Evolutionary conservation across 1,140 invertebrate genomes (phyloP), one percentile per base, ranked within the genome.

Genomic region (Thalassaphorura encarpata): DNA sequence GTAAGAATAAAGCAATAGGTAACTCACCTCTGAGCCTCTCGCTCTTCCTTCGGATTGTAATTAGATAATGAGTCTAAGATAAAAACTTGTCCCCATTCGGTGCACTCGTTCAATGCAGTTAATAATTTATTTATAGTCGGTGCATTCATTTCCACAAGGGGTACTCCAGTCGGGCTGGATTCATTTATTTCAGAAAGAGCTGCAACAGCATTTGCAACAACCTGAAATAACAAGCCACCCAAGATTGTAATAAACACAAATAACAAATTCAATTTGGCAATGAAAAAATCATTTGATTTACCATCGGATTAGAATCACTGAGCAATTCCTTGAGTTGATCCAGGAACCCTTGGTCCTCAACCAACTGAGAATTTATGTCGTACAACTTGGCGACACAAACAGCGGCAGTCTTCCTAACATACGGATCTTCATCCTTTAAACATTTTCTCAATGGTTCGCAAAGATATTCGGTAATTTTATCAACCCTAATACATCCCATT

Each of bases 271-370:
- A 49, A 42, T 18, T 26, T n/a, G 6, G 23, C 23, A 4, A 29
- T 19, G n/a, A 54, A 59, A 13, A 41, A 28, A 11, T 50, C 11
- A 33, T 13, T 11, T 39, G 29, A 65, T 64, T 66, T 74, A 86
- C 96, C 97, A 99, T 99, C n/a, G 97, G 97, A 77, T 99, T 99
- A 0, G 95, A 98, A 74, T 99, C 97, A 23, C 92, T 97, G 8
- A 99, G 73, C 31, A 99, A 75, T 74, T 99, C 96, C 71, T 94
- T 95, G 15, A 99, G 74, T 66, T 96, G 89, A 73, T 99, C 96
- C 36, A 99, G 76, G 72, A 99, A 99, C 15, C 96, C 97, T 78
- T 99, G 89, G 67, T 97, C 93, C 73, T 97, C 93, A 4, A 98
- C 97, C 69, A 99, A 81, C 64, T 86, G 85, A 13, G 95, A 86